These are phyloP conservation scores for Nansenia antarctica DNA, from an alignment of 2,113 vertebrate genomes.

Conservation along the genomic window DNA sequence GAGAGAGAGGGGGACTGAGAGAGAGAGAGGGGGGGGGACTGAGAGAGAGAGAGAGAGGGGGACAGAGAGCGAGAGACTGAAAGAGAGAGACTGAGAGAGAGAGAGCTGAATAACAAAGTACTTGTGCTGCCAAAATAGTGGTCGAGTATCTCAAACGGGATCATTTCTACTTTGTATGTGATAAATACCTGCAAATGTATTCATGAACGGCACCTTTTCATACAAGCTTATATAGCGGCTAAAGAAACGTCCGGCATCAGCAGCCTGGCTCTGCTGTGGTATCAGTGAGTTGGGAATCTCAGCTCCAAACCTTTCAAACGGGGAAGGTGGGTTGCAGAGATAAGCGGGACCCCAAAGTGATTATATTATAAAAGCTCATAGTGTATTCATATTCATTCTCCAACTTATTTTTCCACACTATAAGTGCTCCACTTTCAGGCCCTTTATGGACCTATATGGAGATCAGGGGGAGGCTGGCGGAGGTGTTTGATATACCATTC, in stretches of 20 bases:
- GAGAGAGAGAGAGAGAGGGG: no score
- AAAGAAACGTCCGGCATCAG: neutral
- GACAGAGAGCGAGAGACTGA: no score
- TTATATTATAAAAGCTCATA: neutral
- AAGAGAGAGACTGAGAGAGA: neutral
- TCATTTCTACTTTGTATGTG: neutral
- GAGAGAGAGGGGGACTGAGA: no score
- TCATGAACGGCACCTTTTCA: neutral
- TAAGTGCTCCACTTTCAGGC: neutral
- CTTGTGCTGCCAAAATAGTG: neutral
- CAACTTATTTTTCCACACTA: neutral
- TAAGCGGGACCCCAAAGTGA: neutral
- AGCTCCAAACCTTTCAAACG: neutral
- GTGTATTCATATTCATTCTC: no score
- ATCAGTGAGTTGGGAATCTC: neutral
- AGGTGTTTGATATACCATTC: no score
- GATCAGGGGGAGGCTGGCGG: no score
- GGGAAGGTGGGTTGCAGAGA: neutral
- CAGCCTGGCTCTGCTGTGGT: neutral
- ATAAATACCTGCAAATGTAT: neutral
- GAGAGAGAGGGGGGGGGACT: no score
- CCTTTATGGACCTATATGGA: neutral
- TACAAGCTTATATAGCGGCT: neutral
- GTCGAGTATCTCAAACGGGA: neutral
- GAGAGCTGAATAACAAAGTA: neutral